Evolutionary conservation across 1,140 invertebrate genomes (phyloP).

Genomic region (Drosophila paulistorum): DNA sequence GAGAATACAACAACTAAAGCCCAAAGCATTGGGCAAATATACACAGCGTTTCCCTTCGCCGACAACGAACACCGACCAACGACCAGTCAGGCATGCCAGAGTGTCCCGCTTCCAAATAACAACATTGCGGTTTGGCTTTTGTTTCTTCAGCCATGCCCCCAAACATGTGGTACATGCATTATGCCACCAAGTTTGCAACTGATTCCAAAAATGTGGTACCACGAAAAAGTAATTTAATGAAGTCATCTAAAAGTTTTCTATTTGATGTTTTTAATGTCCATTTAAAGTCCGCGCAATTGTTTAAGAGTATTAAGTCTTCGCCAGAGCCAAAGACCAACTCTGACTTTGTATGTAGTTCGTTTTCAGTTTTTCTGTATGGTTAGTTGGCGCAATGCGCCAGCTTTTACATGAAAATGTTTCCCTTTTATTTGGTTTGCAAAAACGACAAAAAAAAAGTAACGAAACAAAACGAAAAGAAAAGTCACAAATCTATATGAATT

Average conservation of each 20-base stretch:
- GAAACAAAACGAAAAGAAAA: constrained; percentile 6
- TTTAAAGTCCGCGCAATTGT: no score
- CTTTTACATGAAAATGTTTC: constrained; percentile 31
- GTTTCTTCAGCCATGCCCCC: constrained; percentile 17
- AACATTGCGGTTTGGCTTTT: constrained; percentile 54
- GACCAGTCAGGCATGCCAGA: constrained; percentile 9
- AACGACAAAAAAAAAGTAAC: no score
- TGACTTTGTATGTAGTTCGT: background rate
- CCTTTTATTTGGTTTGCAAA: constrained; percentile 1
- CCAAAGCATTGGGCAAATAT: constrained; percentile 58
- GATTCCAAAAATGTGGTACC: background rate
- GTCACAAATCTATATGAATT: constrained; percentile 23
- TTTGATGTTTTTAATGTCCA: no score
- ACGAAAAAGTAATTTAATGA: background rate
- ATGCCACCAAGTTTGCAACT: no score
- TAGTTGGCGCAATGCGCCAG: constrained; percentile 49
- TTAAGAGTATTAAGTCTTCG: constrained; percentile 1
- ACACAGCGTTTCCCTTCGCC: constrained; percentile 24
- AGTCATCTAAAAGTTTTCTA: background rate
- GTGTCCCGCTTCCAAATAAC: constrained; percentile 25
- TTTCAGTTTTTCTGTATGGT: background rate
- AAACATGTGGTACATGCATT: no score
- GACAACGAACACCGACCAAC: background rate
- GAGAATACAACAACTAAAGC: constrained; percentile 27
- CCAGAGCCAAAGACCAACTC: background rate